phyloP scores from a whole-genome alignment of 2,797 vertebrate species.

The Carcharodon carcharias region DNA sequence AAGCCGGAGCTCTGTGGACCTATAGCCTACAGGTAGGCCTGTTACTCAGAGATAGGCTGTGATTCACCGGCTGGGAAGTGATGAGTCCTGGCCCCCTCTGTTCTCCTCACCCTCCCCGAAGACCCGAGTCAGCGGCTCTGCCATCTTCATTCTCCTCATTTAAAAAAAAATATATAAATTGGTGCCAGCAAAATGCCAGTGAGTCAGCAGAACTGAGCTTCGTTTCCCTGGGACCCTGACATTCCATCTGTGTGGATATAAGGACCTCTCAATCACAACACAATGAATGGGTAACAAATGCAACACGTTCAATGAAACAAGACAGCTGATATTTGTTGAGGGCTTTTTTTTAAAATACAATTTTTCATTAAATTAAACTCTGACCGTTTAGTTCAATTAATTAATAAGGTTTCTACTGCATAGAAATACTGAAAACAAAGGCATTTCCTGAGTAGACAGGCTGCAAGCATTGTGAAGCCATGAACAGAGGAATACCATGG shows the following conservation, averaged over 20 bases:
- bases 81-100: neutral
- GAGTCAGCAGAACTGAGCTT: neutral
- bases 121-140: neutral
- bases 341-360: neutral
- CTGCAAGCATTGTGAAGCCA: neutral
- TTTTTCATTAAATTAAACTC: neutral
- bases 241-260: slow-evolving; percentile 27
- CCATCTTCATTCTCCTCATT: neutral
- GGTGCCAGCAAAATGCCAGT: slow-evolving; percentile 22
- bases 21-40: neutral
- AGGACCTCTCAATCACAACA: slow-evolving; percentile 24
- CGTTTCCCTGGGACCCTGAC: slow-evolving; percentile 25
- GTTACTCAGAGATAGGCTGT: neutral
- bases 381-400: neutral
- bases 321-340: neutral
- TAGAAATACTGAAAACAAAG: neutral
- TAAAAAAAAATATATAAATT: neutral
- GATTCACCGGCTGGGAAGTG: neutral
- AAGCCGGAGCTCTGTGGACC: neutral
- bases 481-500: neutral
- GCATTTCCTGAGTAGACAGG: neutral
- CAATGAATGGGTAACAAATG: neutral
- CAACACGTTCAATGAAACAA: neutral
- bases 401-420: neutral
- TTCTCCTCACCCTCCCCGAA: neutral